Percentiles rank a stretch among this genome's conserved stretches.
Evolutionary conservation across 2,888 invertebrate species (phyloP).

Genomic region (Diarsia mendica): DNA sequence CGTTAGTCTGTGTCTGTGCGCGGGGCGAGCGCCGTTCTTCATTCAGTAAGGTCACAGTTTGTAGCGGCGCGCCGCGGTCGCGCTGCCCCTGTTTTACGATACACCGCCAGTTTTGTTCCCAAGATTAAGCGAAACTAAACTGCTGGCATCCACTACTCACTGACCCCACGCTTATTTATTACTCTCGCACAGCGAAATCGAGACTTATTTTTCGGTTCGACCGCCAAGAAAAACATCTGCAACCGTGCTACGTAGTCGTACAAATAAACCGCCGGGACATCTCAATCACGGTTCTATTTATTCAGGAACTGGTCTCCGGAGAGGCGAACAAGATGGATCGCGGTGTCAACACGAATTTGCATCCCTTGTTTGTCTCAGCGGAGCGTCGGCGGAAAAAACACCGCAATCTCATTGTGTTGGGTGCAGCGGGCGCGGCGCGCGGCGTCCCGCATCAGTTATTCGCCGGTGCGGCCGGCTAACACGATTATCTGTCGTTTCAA

Average conservation of each 20-base stretch:
- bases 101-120: conserved; percentile 82
- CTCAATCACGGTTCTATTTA: conserved; percentile 88
- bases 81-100: conserved; percentile 81
- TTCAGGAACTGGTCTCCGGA: conserved; percentile 86
- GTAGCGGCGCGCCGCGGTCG: conserved; percentile 77
- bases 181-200: conserved; percentile 67
- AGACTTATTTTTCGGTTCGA: conserved; percentile 73
- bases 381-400: conserved; percentile 87
- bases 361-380: conserved; percentile 89
- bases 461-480: conserved; percentile 88
- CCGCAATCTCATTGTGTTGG: conserved; percentile 88
- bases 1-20: conserved; percentile 73
- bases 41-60: conserved; percentile 85
- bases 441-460: conserved; percentile 86
- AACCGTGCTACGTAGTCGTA: conserved; percentile 78
- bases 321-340: conserved; percentile 90
- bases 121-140: conserved; percentile 87
- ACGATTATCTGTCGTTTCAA: conserved; percentile 89
- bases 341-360: conserved; percentile 90
- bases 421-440: conserved; percentile 82
- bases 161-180: conserved; percentile 79
- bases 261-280: conserved; percentile 82
- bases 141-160: conserved; percentile 81
- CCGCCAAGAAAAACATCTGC: conserved; percentile 78
- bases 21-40: conserved; percentile 77